These are phyloP conservation scores for Hypomecis punctinalis DNA, from an alignment of 2,888 invertebrate genomes.

Conservation along the genomic window DNA sequence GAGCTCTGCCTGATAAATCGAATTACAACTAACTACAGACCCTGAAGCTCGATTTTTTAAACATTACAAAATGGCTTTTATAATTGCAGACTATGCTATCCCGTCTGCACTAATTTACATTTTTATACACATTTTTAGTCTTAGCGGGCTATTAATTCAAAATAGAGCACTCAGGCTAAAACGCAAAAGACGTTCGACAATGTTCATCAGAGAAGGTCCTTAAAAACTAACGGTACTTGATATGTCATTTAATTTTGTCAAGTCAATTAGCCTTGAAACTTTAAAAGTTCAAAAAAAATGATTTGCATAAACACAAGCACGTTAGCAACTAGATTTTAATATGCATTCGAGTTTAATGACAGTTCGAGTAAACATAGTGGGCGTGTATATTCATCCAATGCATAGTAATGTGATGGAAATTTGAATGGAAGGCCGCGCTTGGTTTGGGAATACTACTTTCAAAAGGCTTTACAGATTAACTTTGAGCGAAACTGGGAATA, in stretches of 20 bases:
- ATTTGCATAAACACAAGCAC: conserved; percentile 12
- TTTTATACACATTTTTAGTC: no score
- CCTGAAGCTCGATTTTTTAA: no score
- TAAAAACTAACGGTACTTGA: neutral
- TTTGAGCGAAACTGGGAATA: neutral
- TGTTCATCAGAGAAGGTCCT: no score
- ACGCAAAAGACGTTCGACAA: no score
- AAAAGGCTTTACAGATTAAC: conserved; percentile 12
- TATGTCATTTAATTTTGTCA: conserved; percentile 2
- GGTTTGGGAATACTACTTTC: conserved; percentile 20
- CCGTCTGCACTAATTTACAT: no score
- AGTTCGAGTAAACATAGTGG: conserved; percentile 30
- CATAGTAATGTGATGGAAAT: conserved; percentile 60
- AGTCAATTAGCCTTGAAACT: conserved; percentile 16
- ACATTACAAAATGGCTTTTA: no score
- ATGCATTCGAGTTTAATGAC: conserved; percentile 27
- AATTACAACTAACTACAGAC: no score
- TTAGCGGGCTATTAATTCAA: no score
- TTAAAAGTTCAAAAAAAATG: conserved; percentile 12
- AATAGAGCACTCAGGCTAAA: no score
- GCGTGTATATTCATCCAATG: conserved; percentile 49
- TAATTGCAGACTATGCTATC: no score
- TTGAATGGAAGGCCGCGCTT: conserved; percentile 40
- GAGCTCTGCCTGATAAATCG: no score
- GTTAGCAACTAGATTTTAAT: conserved; percentile 15